Evolutionary conservation across 1,140 invertebrate genomes (phyloP), one percentile per base, ranked within the genome.

Genomic region (Drosophila kohkoa): DNA sequence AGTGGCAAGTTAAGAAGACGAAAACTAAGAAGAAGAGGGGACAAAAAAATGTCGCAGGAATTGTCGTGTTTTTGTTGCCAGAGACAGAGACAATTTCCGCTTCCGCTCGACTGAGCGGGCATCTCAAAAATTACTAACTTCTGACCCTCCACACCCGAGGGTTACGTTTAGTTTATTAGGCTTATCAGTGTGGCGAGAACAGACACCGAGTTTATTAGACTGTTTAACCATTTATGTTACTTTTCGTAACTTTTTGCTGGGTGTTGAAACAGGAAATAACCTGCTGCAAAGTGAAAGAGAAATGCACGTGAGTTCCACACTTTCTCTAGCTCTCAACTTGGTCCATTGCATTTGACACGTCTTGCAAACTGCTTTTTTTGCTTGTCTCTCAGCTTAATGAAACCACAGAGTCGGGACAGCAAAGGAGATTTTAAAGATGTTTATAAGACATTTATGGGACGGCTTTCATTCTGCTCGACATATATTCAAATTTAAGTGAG

Each of bases 31-130:
- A 69, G 8, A 59, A 1, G 16, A 16, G 7, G 16, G 3, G 1
- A 25, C n/a, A 54, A 60, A 38, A 38, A 59, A 45, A 51, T 6
- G 35, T 38, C 35, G 28, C 4, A 32, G 35, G 8, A 59, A 45
- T 16, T 65, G 57, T 60, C 62, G 75, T 78, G 52, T 68, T 78
- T 32, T 75, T 65, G 59, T 70, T 49, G 66, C 43, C 74, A 74
- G 72, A 57, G 81, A 90, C 72, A 90, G 72, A 57, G 81, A 90
- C 72, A 90, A 90, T 89, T 85, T 90, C 75, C 85, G 78, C 63
- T 90, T 89, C 85, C 85, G 86, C 75, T 79, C 48, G 62, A 72
- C 51, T 75, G 67, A 75, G 58, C 75, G 75, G 67, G 64, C 75
- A 58, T 49, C 77, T 73, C 48, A 60, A 70, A 88, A 88, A 73